A percentile compares a stretch with the other conserved stretches of the same genome.
Conservation (phyloP, 37 sponge, comb jelly and placozoan species). For the Haliclona indistincta region DNA sequence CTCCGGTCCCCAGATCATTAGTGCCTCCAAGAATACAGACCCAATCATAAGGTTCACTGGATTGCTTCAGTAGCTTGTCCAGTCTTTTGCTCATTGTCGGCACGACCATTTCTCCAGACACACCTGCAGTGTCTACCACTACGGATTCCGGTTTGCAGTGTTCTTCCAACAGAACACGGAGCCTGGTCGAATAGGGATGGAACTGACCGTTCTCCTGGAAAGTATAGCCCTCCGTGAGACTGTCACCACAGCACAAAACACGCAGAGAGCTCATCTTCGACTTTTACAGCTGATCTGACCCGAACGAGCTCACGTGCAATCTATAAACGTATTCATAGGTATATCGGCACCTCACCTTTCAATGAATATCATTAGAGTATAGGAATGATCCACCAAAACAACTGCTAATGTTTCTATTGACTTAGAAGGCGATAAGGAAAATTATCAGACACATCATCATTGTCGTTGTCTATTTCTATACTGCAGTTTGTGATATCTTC, state of each 20-base stretch:
- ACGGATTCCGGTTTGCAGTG: not conserved
- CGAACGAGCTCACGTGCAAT: too few relatives aligned
- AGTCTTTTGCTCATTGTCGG: constrained; percentile 22
- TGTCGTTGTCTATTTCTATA: too few relatives aligned
- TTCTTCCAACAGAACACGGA: not conserved
- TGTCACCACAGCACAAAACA: constrained; percentile 13
- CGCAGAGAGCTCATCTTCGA: too few relatives aligned
- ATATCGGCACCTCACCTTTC: too few relatives aligned
- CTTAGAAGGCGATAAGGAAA: too few relatives aligned
- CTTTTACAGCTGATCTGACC: too few relatives aligned
- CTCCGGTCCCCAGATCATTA: constrained; percentile 31
- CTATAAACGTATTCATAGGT: too few relatives aligned
- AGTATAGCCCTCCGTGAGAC: constrained; percentile 22
- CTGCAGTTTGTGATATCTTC: too few relatives aligned
- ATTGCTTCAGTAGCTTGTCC: not conserved
- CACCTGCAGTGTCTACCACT: constrained; percentile 9
- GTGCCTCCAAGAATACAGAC: constrained; percentile 35
- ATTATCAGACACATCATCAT: too few relatives aligned
- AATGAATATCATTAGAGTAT: too few relatives aligned
- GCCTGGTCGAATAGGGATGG: constrained; percentile 9
- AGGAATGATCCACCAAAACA: too few relatives aligned
- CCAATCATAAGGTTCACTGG: constrained; percentile 25
- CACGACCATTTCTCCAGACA: constrained; percentile 36
- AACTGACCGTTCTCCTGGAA: constrained; percentile 19
- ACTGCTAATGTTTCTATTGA: too few relatives aligned